Evolutionary conservation across 53 echinoderm and acorn worm species (phyloP), one percentile per base, ranked within the genome.

Genomic region (Echinarachnius parma): DNA sequence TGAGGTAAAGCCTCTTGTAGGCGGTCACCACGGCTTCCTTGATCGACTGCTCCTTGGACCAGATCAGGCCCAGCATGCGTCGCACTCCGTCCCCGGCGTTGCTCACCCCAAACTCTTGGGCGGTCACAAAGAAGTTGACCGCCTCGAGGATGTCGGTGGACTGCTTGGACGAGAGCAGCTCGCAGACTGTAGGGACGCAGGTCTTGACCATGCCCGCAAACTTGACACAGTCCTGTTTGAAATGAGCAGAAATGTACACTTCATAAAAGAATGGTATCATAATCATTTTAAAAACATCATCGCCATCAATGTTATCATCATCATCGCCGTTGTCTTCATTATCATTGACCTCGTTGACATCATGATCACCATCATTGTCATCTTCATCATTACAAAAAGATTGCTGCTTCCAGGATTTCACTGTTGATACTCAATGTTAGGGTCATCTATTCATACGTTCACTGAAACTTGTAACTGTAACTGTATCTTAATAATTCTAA

Each of bases 21-120:
- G 98, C 98, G 0, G 66, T 80, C 16, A 96, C 98, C 36, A 96
- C 98, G 0, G 98, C 98, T 1, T 96, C 98, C 53, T 96, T 96
- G 21, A 96, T 64, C 0, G 82, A 80, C 46, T 87, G 87, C 53
- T 96, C 98, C 75, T 96, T 96, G 66, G 98, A 82, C 85, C 91
- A 96, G 2, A 96, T 83, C 46, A 96, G 75, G 20, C 82, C 84
- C 88, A 96, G 79, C 98, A 96, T 96, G 28, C 82, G 84, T 4
- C 91, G 87, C 11, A 96, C 83, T 30, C 98, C 98, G 39, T 88
- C 68, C 53, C 63, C 62, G 35, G 98, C 78, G 26, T 82, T 85
- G 66, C 60, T 84, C 31, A 96, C 85, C 5, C 98, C 91, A 82
- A 91, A 96, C 86, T 96, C 98, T 35, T 81, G 82, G 21, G 98